Evolutionary conservation across 2,113 vertebrate species (phyloP).

Genomic region (Periophthalmodon schlosseri): DNA sequence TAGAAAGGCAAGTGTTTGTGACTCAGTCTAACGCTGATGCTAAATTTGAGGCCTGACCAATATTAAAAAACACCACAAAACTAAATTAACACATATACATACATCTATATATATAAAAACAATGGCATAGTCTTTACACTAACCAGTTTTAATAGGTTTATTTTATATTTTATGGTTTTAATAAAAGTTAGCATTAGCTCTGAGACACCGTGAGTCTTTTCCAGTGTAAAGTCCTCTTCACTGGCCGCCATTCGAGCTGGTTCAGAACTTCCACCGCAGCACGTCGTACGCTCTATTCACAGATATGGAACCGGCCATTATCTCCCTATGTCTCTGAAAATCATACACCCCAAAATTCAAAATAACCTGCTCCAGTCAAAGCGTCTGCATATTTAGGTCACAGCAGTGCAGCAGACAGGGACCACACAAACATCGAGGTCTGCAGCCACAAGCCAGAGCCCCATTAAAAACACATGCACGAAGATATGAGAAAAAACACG

Average conservation of each 20-base stretch:
- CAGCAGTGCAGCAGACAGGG: conserved; percentile 21
- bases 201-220: too few species aligned
- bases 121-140: too few species aligned
- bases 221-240: background rate
- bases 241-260: conserved; percentile 14
- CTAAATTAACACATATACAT: too few species aligned
- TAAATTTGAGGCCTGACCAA: too few species aligned
- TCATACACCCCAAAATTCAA: conserved; percentile 28
- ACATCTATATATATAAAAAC: too few species aligned
- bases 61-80: too few species aligned
- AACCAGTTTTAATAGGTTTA: too few species aligned
- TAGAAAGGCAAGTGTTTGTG: too few species aligned
- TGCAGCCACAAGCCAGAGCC: conserved; percentile 15
- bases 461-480: conserved; percentile 47
- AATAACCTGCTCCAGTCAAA: conserved; percentile 20
- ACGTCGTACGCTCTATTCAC: conserved; percentile 44
- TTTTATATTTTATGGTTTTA: too few species aligned
- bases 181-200: too few species aligned
- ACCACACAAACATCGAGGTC: conserved; percentile 53
- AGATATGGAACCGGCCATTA: conserved; percentile 42
- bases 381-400: conserved; percentile 8
- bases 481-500: conserved; percentile 30
- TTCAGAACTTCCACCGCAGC: conserved; percentile 19
- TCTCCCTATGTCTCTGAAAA: conserved; percentile 49
- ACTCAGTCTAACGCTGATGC: too few species aligned